A percentile compares a stretch with the other conserved stretches of the same genome.
phyloP scores from a whole-genome alignment of 1,140 invertebrate genomes.

The Ridgeia piscesae region DNA sequence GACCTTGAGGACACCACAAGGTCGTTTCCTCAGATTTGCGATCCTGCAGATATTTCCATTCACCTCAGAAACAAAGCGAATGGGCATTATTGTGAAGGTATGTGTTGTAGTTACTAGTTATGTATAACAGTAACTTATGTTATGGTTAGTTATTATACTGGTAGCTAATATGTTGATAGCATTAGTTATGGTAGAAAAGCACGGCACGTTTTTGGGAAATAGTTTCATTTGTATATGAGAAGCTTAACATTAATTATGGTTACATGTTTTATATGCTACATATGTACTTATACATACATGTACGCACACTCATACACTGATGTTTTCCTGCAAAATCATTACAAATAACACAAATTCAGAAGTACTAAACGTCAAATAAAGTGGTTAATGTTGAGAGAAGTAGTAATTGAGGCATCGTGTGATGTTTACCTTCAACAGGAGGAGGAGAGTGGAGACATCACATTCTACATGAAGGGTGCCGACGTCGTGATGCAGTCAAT shows the following conservation, averaged over 20 bases:
- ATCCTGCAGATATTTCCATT: constrained; percentile 98
- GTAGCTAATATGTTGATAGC: not conserved
- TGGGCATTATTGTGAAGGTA: constrained; percentile 97
- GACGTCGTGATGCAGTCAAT: constrained; percentile 93
- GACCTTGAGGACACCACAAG: constrained; percentile 73
- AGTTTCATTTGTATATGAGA: too few relatives aligned
- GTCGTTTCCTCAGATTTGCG: constrained; percentile 73
- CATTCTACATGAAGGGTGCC: constrained; percentile 68
- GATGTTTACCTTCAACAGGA: constrained; percentile 61
- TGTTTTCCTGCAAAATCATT: not conserved
- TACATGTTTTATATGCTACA: not conserved
- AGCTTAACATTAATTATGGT: not conserved
- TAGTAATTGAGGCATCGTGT: constrained; percentile 6
- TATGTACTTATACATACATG: too few relatives aligned
- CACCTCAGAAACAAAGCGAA: constrained; percentile 96
- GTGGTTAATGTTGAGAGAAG: not conserved
- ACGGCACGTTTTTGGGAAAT: too few relatives aligned
- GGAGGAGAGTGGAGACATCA: constrained; percentile 80
- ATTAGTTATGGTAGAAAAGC: not conserved
- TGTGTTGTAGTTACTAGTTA: not conserved
- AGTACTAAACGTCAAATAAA: not conserved
- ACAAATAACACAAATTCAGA: not conserved
- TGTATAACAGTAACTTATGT: not conserved
- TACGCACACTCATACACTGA: not conserved
- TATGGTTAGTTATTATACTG: not conserved